phyloP scores from a whole-genome alignment of 2,113 vertebrate genomes.

The Hippolais icterina region DNA sequence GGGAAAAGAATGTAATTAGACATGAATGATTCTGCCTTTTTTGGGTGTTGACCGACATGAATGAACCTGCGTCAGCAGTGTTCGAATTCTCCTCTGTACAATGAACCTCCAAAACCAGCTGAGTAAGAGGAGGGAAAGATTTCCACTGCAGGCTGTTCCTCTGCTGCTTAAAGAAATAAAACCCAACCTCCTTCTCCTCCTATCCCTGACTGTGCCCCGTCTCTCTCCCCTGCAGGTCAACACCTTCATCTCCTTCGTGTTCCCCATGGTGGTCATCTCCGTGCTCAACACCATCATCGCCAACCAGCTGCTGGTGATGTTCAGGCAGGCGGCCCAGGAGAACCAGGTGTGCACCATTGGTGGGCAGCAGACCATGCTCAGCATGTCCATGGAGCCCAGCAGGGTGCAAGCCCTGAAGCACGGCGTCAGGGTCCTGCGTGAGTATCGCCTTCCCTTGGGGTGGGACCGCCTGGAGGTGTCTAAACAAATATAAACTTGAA shows the following conservation, averaged over 20 bases:
- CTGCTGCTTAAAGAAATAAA: neutral
- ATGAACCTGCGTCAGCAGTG: neutral
- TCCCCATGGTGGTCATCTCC: constrained; percentile 92
- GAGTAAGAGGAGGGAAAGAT: neutral
- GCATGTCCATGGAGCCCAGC: constrained; percentile 86
- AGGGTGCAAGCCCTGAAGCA: constrained; percentile 91
- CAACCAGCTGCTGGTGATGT: constrained; percentile 92
- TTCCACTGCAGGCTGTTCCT: neutral
- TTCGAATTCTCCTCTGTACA: neutral
- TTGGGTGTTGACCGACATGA: neutral
- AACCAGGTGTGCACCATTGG: constrained; percentile 82
- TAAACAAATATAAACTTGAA: rapidly evolving
- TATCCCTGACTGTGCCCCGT: neutral
- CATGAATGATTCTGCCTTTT: neutral
- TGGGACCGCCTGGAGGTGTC: rapidly evolving
- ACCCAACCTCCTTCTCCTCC: neutral
- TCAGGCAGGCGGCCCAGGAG: constrained; percentile 87
- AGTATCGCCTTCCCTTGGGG: neutral
- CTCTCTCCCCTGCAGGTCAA: constrained; percentile 80
- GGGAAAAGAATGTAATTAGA: neutral
- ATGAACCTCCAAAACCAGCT: neutral
- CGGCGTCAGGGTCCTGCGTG: constrained; percentile 90
- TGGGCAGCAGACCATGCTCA: constrained; percentile 84
- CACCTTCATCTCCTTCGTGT: constrained; percentile 89
- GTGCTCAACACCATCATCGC: constrained; percentile 91